A percentile compares a stretch with the other conserved stretches of the same genome.
These are phyloP conservation scores for Megaustenia siamemsis DNA, from an alignment of 2,888 invertebrate species.

Conservation along the genomic window DNA sequence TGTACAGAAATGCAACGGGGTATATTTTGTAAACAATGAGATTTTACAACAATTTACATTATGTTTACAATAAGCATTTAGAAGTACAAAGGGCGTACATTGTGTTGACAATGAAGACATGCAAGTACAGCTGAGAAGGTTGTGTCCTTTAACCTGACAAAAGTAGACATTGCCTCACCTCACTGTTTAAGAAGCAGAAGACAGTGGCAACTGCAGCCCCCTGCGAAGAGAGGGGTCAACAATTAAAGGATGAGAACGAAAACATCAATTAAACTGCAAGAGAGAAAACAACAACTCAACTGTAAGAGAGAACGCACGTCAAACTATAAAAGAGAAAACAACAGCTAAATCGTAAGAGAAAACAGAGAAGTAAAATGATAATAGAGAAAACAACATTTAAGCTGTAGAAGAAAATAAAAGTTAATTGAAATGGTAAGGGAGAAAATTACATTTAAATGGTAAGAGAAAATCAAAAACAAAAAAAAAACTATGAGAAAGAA, in stretches of 20 bases:
- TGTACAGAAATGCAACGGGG: too few relatives aligned
- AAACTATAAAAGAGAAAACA: conserved; percentile 21
- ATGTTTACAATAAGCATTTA: too few relatives aligned
- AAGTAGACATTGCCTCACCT: conserved; percentile 61
- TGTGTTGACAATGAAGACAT: too few relatives aligned
- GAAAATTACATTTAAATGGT: too few relatives aligned
- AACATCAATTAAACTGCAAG: neutral
- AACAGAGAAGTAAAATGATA: neutral
- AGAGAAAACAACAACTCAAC: too few relatives aligned
- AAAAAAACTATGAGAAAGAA: too few relatives aligned
- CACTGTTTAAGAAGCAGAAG: conserved; percentile 72
- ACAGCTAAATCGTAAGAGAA: neutral
- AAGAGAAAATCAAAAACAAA: neutral
- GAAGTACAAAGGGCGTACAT: too few relatives aligned
- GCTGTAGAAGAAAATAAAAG: neutral
- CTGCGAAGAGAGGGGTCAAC: conserved; percentile 57
- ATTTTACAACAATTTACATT: too few relatives aligned
- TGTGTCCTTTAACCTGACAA: too few relatives aligned
- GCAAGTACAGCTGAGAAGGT: too few relatives aligned
- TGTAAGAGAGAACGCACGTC: too few relatives aligned
- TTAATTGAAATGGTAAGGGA: neutral
- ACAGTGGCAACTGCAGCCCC: conserved; percentile 70
- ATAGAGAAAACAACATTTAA: neutral
- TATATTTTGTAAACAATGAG: too few relatives aligned
- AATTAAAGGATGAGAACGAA: neutral